phyloP scores from a whole-genome alignment of 1,140 invertebrate genomes.

The Oryctes rhinoceros region DNA sequence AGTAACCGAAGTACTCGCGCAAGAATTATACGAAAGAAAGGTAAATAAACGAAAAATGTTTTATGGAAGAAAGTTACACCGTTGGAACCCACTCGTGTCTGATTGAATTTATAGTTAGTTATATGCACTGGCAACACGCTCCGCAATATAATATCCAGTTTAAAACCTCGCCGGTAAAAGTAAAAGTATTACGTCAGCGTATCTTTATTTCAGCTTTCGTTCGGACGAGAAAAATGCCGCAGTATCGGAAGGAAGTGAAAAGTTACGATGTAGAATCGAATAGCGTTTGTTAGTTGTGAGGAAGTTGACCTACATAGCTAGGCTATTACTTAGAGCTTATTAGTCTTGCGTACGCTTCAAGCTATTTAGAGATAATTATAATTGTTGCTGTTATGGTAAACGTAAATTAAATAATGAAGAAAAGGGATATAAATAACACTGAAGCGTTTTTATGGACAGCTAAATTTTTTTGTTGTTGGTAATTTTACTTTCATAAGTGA shows the following conservation, averaged over 20 bases:
- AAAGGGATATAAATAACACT: too few relatives aligned
- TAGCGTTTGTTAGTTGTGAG: not conserved
- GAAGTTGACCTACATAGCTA: not conserved
- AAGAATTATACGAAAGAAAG: not conserved
- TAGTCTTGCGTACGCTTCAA: too few relatives aligned
- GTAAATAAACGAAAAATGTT: constrained; percentile 6
- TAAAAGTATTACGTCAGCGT: constrained; percentile 39
- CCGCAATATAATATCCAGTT: not conserved
- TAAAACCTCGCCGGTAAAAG: constrained; percentile 30
- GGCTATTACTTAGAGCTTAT: not conserved
- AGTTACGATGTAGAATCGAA: not conserved
- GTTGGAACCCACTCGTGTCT: not conserved
- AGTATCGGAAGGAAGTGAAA: constrained; percentile 33
- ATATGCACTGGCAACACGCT: not conserved
- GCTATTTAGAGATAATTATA: too few relatives aligned
- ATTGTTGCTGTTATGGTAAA: too few relatives aligned
- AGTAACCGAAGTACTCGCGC: too few relatives aligned
- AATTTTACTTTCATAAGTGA: too few relatives aligned
- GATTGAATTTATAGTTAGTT: not conserved
- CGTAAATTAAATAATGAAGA: too few relatives aligned
- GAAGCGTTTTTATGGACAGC: too few relatives aligned
- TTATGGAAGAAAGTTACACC: constrained; percentile 32
- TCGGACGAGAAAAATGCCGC: not conserved
- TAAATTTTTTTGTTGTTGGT: too few relatives aligned
- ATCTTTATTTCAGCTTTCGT: constrained; percentile 25